Evolutionary conservation across 1,140 invertebrate species (phyloP), one percentile per base, ranked within the genome.

Genomic region (Orussus abietinus): DNA sequence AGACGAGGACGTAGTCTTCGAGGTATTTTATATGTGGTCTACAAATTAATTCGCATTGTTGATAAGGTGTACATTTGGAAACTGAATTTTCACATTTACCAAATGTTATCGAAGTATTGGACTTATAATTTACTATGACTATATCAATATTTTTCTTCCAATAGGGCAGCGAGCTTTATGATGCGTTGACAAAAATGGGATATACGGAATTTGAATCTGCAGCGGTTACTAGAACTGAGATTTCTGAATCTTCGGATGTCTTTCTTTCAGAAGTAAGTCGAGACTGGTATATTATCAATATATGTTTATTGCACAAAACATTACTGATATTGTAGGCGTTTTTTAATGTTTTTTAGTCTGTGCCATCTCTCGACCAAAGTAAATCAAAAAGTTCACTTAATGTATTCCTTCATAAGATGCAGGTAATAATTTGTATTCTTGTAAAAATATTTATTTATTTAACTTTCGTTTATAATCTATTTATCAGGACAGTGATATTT

Each of bases 131-230:
- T 29, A 25, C 15, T 28, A 38, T 46, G 12, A 19, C 37, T 14
- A 32, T 31, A 21, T 38, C 26, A 18, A 19, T 20, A 18, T 17
- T 36, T 40, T 41, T 45, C 51, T 40, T n/a, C n/a, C n/a, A n/a
- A n/a, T 12, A 72, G 69, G 67, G 65, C 12, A 66, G 61, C 29
- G 59, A 63, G 28, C 42, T 70, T 18, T 50, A 70, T 11, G 41
- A 56, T 53, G 53, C 55, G 36, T 44, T 72, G 15, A 41, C 40
- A 9, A 38, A 59, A 25, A 53, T 62, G 33, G 69, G 69, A 13
- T 70, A 55, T n/a, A 60, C 39, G 3, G 57, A 70, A 44, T 70
- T 69, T 51, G 59, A 68, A 53, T 59, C 44, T 34, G 39, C 53
- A 14, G 21, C 44, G 3, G 20, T 53, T 39, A 26, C 43, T 2